Conservation (phyloP, 1,140 invertebrate genomes). For the Leptinotarsa undecemlineata region DNA sequence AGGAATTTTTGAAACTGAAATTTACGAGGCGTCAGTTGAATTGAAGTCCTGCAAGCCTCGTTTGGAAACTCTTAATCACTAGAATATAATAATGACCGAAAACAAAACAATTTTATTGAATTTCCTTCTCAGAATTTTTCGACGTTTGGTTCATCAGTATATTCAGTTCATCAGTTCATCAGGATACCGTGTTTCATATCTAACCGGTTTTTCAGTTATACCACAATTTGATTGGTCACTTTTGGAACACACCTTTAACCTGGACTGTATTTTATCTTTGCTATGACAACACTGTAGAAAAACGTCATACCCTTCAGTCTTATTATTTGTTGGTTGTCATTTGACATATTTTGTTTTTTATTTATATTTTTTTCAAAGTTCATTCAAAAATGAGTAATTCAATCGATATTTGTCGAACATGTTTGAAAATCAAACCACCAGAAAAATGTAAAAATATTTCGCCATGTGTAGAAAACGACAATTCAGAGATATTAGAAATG, state of each 20-base stretch:
- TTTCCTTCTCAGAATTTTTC: background rate
- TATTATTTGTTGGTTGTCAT: background rate
- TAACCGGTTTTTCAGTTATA: background rate
- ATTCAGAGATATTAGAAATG: constrained; percentile 15
- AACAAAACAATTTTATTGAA: background rate
- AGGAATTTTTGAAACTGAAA: no score
- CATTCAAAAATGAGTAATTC: background rate
- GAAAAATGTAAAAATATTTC: constrained; percentile 9
- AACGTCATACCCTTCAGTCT: background rate
- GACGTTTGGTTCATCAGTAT: background rate
- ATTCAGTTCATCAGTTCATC: no score
- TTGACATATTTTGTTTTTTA: background rate
- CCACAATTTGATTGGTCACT: no score
- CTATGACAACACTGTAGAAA: background rate
- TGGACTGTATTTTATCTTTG: background rate
- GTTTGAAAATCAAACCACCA: background rate
- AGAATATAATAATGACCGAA: background rate
- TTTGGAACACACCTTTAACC: no score
- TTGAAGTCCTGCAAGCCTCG: no score
- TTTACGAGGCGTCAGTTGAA: no score
- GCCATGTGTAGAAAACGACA: constrained; percentile 9
- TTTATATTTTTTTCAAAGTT: background rate
- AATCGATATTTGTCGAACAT: background rate
- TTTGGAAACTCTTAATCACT: no score
- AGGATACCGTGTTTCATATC: background rate